Percentiles rank a stretch among this genome's conserved stretches.
Evolutionary conservation across 37 sponge, comb jelly and placozoan species (phyloP).

Genomic region (Beroe forskalii): DNA sequence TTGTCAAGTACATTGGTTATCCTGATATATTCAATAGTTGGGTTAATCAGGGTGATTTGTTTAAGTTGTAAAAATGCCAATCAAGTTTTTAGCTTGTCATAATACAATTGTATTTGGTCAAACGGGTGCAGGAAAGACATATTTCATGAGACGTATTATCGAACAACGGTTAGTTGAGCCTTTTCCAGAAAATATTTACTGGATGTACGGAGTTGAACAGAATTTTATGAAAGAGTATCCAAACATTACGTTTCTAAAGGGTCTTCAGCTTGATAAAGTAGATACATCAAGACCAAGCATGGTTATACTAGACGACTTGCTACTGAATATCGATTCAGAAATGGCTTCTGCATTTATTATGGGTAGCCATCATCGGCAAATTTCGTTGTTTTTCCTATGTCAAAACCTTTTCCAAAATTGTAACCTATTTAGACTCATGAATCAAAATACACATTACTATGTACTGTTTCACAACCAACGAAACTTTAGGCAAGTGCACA

Average conservation of each 20-base stretch:
- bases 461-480: conserved; percentile 18
- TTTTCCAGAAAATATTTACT: conserved; percentile 7
- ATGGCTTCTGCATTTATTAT: conserved; percentile 8
- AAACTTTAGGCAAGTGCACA: conserved; percentile 6
- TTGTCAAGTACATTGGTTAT: conserved; percentile 44
- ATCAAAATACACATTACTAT: not conserved
- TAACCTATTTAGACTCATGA: conserved; percentile 20
- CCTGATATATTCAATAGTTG: conserved; percentile 19
- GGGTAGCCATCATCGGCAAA: conserved; percentile 4
- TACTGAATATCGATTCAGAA: not conserved
- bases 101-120: conserved; percentile 3
- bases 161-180: not conserved
- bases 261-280: not conserved
- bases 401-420: conserved; percentile 15
- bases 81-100: conserved; percentile 12
- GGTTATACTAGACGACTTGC: not conserved
- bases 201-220: conserved; percentile 14
- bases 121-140: not conserved
- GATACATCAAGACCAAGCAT: conserved; percentile 3
- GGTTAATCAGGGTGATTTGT: conserved; percentile 1
- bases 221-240: conserved; percentile 2
- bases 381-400: not conserved
- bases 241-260: not conserved
- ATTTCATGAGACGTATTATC: not conserved
- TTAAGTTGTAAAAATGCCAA: conserved; percentile 8